Base-by-base conservation (phyloP, 2,797 vertebrate species). In the Hyperoplus immaculatus region DNA sequence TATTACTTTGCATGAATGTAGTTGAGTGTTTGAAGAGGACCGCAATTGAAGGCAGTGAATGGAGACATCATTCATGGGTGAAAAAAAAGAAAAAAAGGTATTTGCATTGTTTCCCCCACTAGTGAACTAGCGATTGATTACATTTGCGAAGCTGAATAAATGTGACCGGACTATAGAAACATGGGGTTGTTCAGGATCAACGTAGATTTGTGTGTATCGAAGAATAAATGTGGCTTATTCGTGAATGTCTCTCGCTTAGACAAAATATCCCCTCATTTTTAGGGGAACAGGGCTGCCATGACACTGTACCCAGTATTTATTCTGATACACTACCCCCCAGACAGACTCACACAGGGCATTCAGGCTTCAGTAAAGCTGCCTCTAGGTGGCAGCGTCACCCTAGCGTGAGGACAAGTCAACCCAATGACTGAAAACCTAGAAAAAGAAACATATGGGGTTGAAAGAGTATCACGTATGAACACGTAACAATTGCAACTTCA, bases 311-410 rank as follows among this genome's bases (percentile, higher is more conserved):
- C 29, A n/a, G 36, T n/a, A 43, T 76, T 81, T 77, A 46, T 56
- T 79, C 10, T 55, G 5, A 49, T 10, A 15, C 21, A 14, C 8
- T 9, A 13, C 21, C 29, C n/a, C 47, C 6, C 12, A 56, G 43
- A 47, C 39, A 58, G 8, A 47, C 14, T 43, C 21, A 62, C 47
- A 46, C 29, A 29, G 13, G 29, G 39, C 16, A 29, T 42, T 6
- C n/a, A 41, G 51, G 61, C 16, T 15, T 15, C 18, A 18, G 4
- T 15, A 1, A 13, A 67, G 53, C 42, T 21, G 54, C 90, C 91
- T 92, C 81, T 89, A 92, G 91, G 85, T 86, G 91, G 91, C 90
- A 87, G 84, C 2, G 72, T 88, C 68, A 47, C 43, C 69, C 67
- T 61, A 69, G 57, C 69, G 61, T 66, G 80, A 69, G 29, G 70